phyloP scores from a whole-genome alignment of 2,888 invertebrate species.

The Polydrusus tereticollis region DNA sequence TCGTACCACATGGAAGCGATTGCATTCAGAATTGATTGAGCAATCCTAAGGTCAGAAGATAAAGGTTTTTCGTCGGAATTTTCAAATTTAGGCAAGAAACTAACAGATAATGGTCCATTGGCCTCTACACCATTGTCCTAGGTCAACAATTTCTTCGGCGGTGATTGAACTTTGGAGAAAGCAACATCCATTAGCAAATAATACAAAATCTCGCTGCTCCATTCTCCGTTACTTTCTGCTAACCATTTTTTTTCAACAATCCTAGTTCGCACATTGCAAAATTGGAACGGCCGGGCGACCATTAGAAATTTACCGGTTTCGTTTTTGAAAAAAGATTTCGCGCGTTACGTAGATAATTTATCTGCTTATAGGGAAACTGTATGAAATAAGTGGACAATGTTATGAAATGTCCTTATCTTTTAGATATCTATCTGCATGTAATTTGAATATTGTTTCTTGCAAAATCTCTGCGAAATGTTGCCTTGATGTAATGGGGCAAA shows the following conservation, averaged over 20 bases:
- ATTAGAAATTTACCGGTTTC: constrained; percentile 40
- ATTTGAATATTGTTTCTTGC: constrained; percentile 26
- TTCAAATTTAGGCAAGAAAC: too few relatives aligned
- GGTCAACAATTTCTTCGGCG: constrained; percentile 44
- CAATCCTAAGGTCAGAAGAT: too few relatives aligned
- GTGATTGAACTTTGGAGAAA: constrained; percentile 43
- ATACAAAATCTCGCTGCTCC: constrained; percentile 28
- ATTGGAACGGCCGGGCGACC: constrained; percentile 26
- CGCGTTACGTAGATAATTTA: constrained; percentile 9
- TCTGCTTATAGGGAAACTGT: constrained; percentile 19
- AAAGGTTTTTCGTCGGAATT: too few relatives aligned
- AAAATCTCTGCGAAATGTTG: too few relatives aligned
- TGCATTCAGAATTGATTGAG: too few relatives aligned
- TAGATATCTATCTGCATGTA: constrained; percentile 23
- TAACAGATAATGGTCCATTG: too few relatives aligned
- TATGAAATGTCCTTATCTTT: constrained; percentile 32
- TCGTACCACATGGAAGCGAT: too few relatives aligned
- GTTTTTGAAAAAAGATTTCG: constrained; percentile 2
- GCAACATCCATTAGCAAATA: constrained; percentile 28
- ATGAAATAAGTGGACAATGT: constrained; percentile 17
- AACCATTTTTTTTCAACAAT: constrained; percentile 19
- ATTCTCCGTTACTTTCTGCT: constrained; percentile 38
- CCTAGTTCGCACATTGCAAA: constrained; percentile 29
- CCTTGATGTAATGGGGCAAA: too few relatives aligned
- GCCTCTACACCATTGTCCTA: constrained; percentile 36